A percentile compares a stretch with the other conserved stretches of the same genome.
Conservation (phyloP, 2,113 vertebrate species). For the Grantiella picta region DNA sequence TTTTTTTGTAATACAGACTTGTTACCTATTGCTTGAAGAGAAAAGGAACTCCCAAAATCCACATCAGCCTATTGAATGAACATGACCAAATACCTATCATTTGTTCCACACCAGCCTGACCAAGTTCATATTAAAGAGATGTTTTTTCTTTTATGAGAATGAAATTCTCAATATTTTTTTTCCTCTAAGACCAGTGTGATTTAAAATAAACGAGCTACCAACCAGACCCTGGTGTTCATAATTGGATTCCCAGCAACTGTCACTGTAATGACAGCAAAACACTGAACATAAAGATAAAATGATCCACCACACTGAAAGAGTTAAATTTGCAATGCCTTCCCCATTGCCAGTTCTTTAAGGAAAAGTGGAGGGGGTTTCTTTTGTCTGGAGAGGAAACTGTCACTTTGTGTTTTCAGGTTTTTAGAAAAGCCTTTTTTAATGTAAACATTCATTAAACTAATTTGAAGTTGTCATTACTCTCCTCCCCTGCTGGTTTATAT, state of each 20-base stretch:
- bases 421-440: conserved; percentile 79
- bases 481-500: conserved; percentile 88
- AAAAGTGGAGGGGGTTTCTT: conserved; percentile 18
- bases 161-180: background rate
- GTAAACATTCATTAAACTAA: conserved; percentile 91
- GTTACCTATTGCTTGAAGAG: background rate
- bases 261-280: background rate
- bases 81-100: background rate
- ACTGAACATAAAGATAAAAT: background rate
- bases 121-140: background rate
- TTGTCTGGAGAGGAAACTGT: conserved; percentile 70
- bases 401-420: conserved; percentile 78
- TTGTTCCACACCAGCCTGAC: background rate
- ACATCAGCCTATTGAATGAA: background rate
- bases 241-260: background rate
- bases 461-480: conserved; percentile 88
- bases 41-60: background rate
- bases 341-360: background rate
- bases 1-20: background rate
- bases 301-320: background rate
- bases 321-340: conserved; percentile 54
- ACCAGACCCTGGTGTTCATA: background rate
- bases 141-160: background rate
- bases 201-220: conserved; percentile 58
- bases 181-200: background rate